phyloP scores from a whole-genome alignment of 2,113 vertebrate species.

The Riparia riparia region DNA sequence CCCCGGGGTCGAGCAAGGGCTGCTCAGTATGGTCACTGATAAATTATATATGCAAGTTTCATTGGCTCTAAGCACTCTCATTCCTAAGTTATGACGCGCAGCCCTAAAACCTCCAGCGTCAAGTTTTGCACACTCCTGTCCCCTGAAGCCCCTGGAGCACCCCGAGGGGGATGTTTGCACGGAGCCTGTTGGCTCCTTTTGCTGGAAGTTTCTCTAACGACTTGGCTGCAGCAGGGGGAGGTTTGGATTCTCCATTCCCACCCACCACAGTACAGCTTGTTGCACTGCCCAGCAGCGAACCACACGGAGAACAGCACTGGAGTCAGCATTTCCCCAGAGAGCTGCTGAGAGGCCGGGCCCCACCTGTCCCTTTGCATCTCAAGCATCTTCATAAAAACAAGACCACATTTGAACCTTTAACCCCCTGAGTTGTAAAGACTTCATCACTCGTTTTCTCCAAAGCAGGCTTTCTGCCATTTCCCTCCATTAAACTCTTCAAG shows the following conservation, averaged over 20 bases:
- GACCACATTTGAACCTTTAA: background rate
- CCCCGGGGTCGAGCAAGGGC: background rate
- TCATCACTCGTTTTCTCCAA: conserved; percentile 25
- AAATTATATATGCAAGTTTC: conserved; percentile 18
- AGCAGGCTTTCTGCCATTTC: conserved; percentile 53
- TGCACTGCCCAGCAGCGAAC: background rate
- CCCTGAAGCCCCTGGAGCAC: background rate
- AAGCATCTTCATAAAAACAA: conserved; percentile 40
- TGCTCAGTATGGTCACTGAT: background rate
- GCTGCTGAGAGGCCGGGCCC: background rate
- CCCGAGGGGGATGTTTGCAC: accelerated
- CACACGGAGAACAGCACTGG: accelerated
- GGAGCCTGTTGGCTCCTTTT: background rate
- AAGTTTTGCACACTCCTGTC: background rate
- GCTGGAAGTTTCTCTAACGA: background rate
- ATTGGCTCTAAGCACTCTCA: background rate
- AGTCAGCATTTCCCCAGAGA: background rate
- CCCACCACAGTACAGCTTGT: background rate
- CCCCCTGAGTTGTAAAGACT: conserved; percentile 23
- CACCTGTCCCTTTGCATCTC: background rate
- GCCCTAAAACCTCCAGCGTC: background rate
- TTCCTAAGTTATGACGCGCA: background rate
- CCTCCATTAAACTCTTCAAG: conserved; percentile 54
- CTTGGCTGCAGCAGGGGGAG: background rate
- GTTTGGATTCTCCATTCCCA: background rate